A percentile compares a stretch with the other conserved stretches of the same genome.
phyloP scores from a whole-genome alignment of 2,888 invertebrate genomes.

The Vannuccia rotundouncinata region DNA sequence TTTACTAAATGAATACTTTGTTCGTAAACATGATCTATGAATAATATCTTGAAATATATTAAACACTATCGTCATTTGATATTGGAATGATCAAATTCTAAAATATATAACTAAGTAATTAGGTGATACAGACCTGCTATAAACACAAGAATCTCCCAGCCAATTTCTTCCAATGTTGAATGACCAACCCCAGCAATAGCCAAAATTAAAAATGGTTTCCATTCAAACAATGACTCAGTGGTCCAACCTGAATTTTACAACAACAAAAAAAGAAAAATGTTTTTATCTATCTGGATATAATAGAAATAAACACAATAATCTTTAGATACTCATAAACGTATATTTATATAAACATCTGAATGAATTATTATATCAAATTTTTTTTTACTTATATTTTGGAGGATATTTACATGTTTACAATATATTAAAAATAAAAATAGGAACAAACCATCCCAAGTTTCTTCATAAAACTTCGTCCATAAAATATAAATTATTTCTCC shows the following conservation, averaged over 20 bases:
- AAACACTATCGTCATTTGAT: too few species aligned
- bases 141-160: neutral
- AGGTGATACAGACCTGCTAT: neutral
- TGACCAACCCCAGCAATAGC: neutral
- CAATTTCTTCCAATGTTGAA: neutral
- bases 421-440: neutral
- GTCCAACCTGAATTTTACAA: neutral
- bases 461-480: constrained; percentile 20
- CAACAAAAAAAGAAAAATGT: neutral
- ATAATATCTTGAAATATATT: too few species aligned
- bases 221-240: neutral
- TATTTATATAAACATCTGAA: neutral
- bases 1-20: too few species aligned
- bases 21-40: too few species aligned
- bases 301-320: too few species aligned
- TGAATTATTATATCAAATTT: too few species aligned
- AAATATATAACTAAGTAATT: too few species aligned
- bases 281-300: too few species aligned
- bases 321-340: neutral
- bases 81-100: too few species aligned
- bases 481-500: constrained; percentile 24
- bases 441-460: constrained; percentile 18
- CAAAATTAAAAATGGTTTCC: neutral
- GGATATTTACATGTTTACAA: too few species aligned
- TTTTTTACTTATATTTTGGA: too few species aligned